Evolutionary conservation across 2,797 vertebrate species (phyloP).

Genomic region (Sebastes vulpes): DNA sequence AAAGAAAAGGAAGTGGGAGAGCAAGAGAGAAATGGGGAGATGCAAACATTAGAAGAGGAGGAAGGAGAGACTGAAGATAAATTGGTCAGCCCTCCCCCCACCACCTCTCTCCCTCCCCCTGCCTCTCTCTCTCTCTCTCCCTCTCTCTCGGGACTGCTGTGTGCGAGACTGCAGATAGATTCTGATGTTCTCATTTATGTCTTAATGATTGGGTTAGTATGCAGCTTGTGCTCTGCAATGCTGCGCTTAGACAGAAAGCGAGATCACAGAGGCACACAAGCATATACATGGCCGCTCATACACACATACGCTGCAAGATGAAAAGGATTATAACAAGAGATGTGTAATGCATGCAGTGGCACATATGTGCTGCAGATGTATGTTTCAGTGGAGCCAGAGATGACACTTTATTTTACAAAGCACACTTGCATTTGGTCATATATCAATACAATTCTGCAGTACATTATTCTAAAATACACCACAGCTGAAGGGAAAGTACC

Average conservation of each 20-base stretch:
- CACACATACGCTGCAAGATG: constrained; percentile 29
- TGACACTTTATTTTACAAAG: constrained; percentile 8
- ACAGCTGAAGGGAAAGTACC: not conserved
- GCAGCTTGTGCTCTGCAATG: constrained; percentile 83
- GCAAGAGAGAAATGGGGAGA: constrained; percentile 54
- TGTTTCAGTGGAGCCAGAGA: constrained; percentile 5
- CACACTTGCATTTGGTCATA: not conserved
- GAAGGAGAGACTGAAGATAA: constrained; percentile 72
- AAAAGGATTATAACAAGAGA: constrained; percentile 45
- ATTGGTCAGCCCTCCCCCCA: constrained; percentile 65
- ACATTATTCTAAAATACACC: constrained; percentile 3
- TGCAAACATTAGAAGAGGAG: constrained; percentile 69
- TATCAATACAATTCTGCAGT: not conserved
- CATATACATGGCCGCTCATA: constrained; percentile 16
- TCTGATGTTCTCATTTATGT: constrained; percentile 84
- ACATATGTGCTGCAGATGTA: constrained; percentile 12
- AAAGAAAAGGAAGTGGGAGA: constrained; percentile 53
- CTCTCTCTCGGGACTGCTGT: constrained; percentile 75
- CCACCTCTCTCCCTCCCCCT: constrained; percentile 14
- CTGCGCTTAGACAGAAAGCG: constrained; percentile 64
- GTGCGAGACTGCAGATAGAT: constrained; percentile 80
- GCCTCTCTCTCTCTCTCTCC: constrained; percentile 49
- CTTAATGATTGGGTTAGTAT: constrained; percentile 92
- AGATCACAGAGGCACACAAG: constrained; percentile 65
- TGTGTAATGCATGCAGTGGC: constrained; percentile 29